Conservation (phyloP, 2,113 vertebrate genomes). For the Hippocampus guttulatus region DNA sequence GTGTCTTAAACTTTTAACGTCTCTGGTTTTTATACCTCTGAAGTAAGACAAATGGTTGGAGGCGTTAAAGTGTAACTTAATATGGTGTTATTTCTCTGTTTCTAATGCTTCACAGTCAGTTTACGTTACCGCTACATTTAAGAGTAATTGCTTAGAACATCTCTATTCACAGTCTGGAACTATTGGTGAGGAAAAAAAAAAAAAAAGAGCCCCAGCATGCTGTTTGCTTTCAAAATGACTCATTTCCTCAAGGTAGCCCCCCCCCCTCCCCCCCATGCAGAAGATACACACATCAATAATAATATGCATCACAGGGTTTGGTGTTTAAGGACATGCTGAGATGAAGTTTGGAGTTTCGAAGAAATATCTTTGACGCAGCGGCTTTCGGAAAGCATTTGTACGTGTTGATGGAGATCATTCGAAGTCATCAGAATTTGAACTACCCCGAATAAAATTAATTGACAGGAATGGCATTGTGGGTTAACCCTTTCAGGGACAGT, state of each 20-base stretch:
- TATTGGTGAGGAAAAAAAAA: conserved; percentile 56
- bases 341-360: conserved; percentile 35
- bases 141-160: conserved; percentile 60
- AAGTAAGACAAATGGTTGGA: conserved; percentile 50
- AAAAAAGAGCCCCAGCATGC: conserved; percentile 54
- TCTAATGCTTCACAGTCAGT: conserved; percentile 61
- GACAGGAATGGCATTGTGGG: too few species aligned
- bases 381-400: conserved; percentile 14
- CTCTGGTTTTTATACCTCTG: conserved; percentile 45
- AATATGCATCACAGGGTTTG: conserved; percentile 36
- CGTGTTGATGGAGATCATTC: background rate
- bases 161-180: conserved; percentile 55
- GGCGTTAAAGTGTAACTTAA: conserved; percentile 41
- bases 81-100: conserved; percentile 41
- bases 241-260: conserved; percentile 41
- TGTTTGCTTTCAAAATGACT: conserved; percentile 60
- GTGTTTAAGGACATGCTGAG: conserved; percentile 36
- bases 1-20: conserved; percentile 44
- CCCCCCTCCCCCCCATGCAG: conserved; percentile 37
- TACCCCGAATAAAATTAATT: too few species aligned
- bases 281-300: conserved; percentile 45
- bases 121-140: conserved; percentile 51
- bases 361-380: conserved; percentile 32
- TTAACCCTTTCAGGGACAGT: too few species aligned
- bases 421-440: background rate